Base-by-base conservation (phyloP, 2,888 invertebrate genomes). In the Matsumyia berberina region DNA sequence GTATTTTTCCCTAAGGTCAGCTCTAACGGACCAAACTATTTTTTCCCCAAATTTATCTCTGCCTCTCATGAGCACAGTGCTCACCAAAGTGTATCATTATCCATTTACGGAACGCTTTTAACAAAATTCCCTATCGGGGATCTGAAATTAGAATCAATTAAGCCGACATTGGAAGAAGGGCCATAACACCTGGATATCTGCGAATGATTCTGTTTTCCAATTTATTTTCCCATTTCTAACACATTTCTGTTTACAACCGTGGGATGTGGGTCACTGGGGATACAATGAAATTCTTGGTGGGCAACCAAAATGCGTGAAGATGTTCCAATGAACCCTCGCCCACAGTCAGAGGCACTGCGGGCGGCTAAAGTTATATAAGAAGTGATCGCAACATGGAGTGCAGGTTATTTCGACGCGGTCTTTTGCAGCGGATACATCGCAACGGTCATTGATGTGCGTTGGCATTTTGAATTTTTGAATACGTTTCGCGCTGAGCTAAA, bases 311-410 rank as follows among this genome's bases (percentile, higher is more conserved):
- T 67, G 39, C 66, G 46, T 62, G 19, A 57, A 83, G 78, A 83
- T 62, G 70, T 73, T 83, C 67, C 73, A 78, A 19, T 69, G 72
- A 83, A 55, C n/a, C 62, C 19, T 46, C 78, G 73, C 67, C 62
- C 72, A 72, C 53, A 67, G 60, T n/a, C n/a, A 69, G 39, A 24
- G n/a, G 8, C n/a, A 31, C n/a, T 57, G 19, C 42, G 72, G 11
- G 51, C 12, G 17, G 9, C 17, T 49, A 42, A 83, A 58, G 83
- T 83, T 83, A 83, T 83, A 83, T 73, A 83, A 78, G 82, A 72
- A 76, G 78, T 24, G 49, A 58, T 17, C 33, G 19, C 8, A n/a
- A 12, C 51, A 46, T 31, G 24, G 62, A 69, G 24, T 78, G 39
- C 78, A 79, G 42, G 67, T 83, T 74, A 83, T 83, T 83, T 78